phyloP scores from a whole-genome alignment of 2,888 invertebrate species.

The Mongoloraphidia duomilia region DNA sequence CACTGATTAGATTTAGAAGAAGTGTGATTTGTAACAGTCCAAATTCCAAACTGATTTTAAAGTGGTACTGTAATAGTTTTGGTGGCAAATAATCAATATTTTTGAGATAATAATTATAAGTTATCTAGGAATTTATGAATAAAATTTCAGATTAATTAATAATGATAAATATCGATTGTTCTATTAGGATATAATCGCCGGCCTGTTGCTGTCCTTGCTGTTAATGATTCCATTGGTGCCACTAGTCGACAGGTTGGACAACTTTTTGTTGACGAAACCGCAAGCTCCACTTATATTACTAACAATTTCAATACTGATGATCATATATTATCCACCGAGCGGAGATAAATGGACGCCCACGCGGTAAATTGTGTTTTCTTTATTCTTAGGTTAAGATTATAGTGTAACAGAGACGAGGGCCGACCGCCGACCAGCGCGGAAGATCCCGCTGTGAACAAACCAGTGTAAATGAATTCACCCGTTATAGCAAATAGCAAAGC shows the following conservation, averaged over 20 bases:
- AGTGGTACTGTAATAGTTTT: too few relatives aligned
- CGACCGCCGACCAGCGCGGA: too few relatives aligned
- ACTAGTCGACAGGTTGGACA: slow-evolving; percentile 57
- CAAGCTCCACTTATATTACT: slow-evolving; percentile 51
- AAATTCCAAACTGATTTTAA: too few relatives aligned
- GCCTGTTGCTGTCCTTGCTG: slow-evolving; percentile 48
- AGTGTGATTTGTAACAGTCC: too few relatives aligned
- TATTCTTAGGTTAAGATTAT: background rate
- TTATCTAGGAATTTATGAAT: too few relatives aligned
- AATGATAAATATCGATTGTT: slow-evolving; percentile 9
- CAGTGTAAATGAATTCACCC: too few relatives aligned
- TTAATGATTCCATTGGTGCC: slow-evolving; percentile 63
- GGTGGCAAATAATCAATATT: too few relatives aligned
- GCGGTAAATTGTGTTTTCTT: slow-evolving; percentile 35
- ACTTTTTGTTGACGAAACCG: slow-evolving; percentile 49
- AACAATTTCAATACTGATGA: slow-evolving; percentile 46
- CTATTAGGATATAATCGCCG: slow-evolving; percentile 69
- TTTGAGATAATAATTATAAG: too few relatives aligned
- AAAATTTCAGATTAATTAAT: background rate
- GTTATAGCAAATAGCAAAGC: too few relatives aligned
- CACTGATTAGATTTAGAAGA: too few relatives aligned
- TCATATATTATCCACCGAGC: slow-evolving; percentile 60
- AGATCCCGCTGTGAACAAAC: too few relatives aligned
- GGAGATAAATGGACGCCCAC: slow-evolving; percentile 84
- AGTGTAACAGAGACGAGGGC: too few relatives aligned